A percentile compares a stretch with the other conserved stretches of the same genome.
Conservation (phyloP, 2,797 vertebrate species). For the Labroides dimidiatus region DNA sequence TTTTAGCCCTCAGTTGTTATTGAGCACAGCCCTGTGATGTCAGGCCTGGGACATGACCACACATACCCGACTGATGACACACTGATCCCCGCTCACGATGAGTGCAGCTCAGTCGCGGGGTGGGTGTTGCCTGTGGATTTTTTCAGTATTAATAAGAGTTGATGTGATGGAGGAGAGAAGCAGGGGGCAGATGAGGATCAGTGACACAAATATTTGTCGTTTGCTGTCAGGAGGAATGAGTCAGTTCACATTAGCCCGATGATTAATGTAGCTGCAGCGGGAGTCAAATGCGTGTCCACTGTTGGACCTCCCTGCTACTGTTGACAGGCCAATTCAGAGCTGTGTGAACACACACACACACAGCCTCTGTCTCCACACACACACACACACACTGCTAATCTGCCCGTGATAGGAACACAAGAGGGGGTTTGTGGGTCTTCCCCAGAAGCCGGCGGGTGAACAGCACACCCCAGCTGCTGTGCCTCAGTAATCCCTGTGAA, state of each 20-base stretch:
- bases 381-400: conserved; percentile 72
- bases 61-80: conserved; percentile 81
- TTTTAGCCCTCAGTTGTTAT: conserved; percentile 70
- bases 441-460: conserved; percentile 62
- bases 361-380: background rate
- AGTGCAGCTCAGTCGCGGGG: conserved; percentile 68
- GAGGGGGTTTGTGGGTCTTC: conserved; percentile 68
- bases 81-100: conserved; percentile 71
- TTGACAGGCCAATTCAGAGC: conserved; percentile 65
- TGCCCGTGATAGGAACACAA: conserved; percentile 78
- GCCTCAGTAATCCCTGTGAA: conserved; percentile 86
- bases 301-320: conserved; percentile 56
- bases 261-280: conserved; percentile 36
- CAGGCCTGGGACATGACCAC: conserved; percentile 78
- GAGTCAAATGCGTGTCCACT: conserved; percentile 29
- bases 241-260: conserved; percentile 33
- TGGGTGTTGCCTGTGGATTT: conserved; percentile 76
- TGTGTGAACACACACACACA: conserved; percentile 26
- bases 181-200: conserved; percentile 38
- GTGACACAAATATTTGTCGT: conserved; percentile 57
- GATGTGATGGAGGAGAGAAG: conserved; percentile 42
- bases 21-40: conserved; percentile 79
- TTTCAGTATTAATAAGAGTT: conserved; percentile 72
- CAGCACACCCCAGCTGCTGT: conserved; percentile 80
- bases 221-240: conserved; percentile 44